Evolutionary conservation across 2,888 invertebrate species (phyloP).

Genomic region (Spialia ferax): DNA sequence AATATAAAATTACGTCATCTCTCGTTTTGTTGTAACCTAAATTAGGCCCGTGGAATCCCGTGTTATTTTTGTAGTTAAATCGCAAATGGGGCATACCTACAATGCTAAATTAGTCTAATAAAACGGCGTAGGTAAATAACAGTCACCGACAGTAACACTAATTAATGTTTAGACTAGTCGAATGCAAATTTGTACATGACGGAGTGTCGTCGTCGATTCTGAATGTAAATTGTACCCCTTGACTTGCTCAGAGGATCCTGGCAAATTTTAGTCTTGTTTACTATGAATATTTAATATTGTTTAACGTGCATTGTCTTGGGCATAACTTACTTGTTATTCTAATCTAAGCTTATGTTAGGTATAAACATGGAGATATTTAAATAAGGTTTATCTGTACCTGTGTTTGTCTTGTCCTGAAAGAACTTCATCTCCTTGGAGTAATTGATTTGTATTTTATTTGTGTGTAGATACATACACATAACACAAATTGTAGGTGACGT

Average conservation of each 20-base stretch:
- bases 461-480: no score
- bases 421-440: no score
- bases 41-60: not conserved
- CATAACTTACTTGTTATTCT: not conserved
- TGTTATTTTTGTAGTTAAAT: conserved; percentile 38
- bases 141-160: conserved; percentile 54
- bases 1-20: not conserved
- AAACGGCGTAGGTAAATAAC: conserved; percentile 62
- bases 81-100: conserved; percentile 54
- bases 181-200: conserved; percentile 42
- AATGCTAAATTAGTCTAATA: conserved; percentile 52
- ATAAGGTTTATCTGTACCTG: no score
- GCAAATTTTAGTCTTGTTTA: conserved; percentile 27
- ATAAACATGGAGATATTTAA: no score
- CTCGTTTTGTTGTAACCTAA: not conserved
- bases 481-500: no score
- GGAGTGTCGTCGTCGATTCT: conserved; percentile 37
- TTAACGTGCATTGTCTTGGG: not conserved
- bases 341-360: no score
- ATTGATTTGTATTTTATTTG: no score
- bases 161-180: conserved; percentile 46
- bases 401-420: no score
- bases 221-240: conserved; percentile 35
- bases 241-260: conserved; percentile 19
- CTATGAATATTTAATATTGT: conserved; percentile 18